phyloP scores from a whole-genome alignment of 2,113 vertebrate genomes.

The Melanerpes formicivorus region DNA sequence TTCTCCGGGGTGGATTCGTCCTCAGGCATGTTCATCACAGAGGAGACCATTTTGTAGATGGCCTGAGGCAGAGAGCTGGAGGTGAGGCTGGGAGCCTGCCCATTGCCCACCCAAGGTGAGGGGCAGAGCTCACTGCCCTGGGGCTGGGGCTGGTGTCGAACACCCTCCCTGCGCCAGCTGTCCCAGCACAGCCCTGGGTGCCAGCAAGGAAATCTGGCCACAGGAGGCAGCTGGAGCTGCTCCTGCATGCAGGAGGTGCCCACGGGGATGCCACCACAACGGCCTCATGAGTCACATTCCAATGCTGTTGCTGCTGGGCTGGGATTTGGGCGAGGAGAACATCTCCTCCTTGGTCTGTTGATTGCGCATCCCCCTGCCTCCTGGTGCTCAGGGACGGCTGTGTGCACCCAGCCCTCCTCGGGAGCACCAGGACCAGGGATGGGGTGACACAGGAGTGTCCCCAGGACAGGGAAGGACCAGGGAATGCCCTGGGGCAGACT shows the following conservation, averaged over 20 bases:
- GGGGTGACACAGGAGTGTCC: background rate
- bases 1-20: slow-evolving; percentile 98
- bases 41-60: slow-evolving; percentile 99
- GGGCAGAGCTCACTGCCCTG: background rate
- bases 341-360: fast-evolving
- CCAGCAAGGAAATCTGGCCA: background rate
- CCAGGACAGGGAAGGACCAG: background rate
- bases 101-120: fast-evolving
- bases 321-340: background rate
- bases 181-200: background rate
- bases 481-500: fast-evolving
- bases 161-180: fast-evolving
- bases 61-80: slow-evolving; percentile 76
- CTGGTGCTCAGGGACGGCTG: fast-evolving
- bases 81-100: background rate
- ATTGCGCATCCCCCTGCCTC: fast-evolving
- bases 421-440: fast-evolving
- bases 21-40: slow-evolving; percentile 99
- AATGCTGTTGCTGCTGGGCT: fast-evolving
- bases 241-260: background rate
- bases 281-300: fast-evolving
- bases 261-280: fast-evolving
- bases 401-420: too few relatives aligned
- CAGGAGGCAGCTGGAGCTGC: background rate
- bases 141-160: fast-evolving